phyloP scores from a whole-genome alignment of 1,140 invertebrate species.

The Pseudomyrmex flavicornis region DNA sequence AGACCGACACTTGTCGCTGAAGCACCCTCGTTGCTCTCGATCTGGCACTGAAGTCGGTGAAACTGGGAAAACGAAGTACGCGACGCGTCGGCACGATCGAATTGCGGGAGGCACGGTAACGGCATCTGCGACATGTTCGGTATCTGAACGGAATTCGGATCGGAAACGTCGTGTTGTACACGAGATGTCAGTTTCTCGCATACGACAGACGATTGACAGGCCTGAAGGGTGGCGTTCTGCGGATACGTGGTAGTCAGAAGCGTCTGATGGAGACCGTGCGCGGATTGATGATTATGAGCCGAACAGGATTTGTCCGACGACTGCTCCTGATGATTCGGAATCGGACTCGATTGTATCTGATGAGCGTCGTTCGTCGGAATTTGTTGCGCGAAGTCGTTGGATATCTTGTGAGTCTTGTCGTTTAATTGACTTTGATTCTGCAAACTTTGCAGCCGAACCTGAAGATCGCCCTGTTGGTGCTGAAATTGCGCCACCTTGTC shows the following conservation, averaged over 20 bases:
- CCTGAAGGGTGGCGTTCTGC: slow-evolving; percentile 71
- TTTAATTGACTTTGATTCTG: slow-evolving; percentile 77
- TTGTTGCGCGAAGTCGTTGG: slow-evolving; percentile 67
- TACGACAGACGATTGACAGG: slow-evolving; percentile 74
- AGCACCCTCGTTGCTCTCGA: slow-evolving; percentile 76
- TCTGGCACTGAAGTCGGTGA: slow-evolving; percentile 78
- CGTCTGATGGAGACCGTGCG: slow-evolving; percentile 78
- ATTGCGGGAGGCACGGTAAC: slow-evolving; percentile 79
- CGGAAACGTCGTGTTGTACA: slow-evolving; percentile 75
- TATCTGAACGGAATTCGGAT: slow-evolving; percentile 78
- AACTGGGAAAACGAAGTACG: slow-evolving; percentile 77
- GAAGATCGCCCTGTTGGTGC: slow-evolving; percentile 80
- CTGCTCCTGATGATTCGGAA: slow-evolving; percentile 75
- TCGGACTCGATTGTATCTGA: slow-evolving; percentile 70
- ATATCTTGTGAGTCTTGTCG: slow-evolving; percentile 76
- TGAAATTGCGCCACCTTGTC: slow-evolving; percentile 83
- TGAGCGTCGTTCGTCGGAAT: slow-evolving; percentile 71
- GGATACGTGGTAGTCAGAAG: slow-evolving; percentile 72
- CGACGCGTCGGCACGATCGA: slow-evolving; percentile 78
- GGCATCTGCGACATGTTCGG: slow-evolving; percentile 82
- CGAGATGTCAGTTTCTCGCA: slow-evolving; percentile 81
- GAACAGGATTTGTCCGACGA: slow-evolving; percentile 60
- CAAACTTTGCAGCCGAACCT: slow-evolving; percentile 78
- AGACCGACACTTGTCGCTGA: slow-evolving; percentile 58
- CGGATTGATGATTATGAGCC: slow-evolving; percentile 55